Conservation (phyloP, 2,888 invertebrate genomes). For the Acrocera orbiculus region DNA sequence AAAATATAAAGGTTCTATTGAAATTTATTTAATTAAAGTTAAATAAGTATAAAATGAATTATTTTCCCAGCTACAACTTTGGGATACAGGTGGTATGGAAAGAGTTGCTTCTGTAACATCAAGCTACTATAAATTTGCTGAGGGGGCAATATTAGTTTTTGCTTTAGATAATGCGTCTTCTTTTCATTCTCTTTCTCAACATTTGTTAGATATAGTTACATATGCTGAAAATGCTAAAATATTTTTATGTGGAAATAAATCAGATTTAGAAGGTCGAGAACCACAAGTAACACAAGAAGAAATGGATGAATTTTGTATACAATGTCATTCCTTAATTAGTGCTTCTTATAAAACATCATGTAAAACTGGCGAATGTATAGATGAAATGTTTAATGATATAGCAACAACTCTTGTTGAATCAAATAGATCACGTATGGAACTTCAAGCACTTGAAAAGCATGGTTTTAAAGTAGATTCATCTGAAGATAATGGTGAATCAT, state of each 20-base stretch:
- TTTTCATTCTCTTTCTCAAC: constrained; percentile 81
- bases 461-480: constrained; percentile 55
- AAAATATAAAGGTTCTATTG: constrained; percentile 58
- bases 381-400: constrained; percentile 84
- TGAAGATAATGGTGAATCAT: constrained; percentile 36
- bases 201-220: constrained; percentile 80
- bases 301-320: constrained; percentile 80
- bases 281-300: constrained; percentile 70
- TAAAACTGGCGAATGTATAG: constrained; percentile 68
- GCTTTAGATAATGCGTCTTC: constrained; percentile 80
- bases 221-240: constrained; percentile 92
- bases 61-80: constrained; percentile 58
- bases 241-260: constrained; percentile 85
- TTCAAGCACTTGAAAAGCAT: constrained; percentile 60
- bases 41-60: background rate
- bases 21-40: background rate
- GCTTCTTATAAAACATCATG: constrained; percentile 82
- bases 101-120: constrained; percentile 87
- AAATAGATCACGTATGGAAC: constrained; percentile 64
- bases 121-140: constrained; percentile 89
- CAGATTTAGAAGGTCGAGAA: constrained; percentile 54
- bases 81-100: constrained; percentile 97
- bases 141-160: constrained; percentile 84
- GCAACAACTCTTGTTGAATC: constrained; percentile 61
- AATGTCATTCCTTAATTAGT: constrained; percentile 78